phyloP scores from a whole-genome alignment of 92 coral and sea anemone genomes.

The Metridium senile region DNA sequence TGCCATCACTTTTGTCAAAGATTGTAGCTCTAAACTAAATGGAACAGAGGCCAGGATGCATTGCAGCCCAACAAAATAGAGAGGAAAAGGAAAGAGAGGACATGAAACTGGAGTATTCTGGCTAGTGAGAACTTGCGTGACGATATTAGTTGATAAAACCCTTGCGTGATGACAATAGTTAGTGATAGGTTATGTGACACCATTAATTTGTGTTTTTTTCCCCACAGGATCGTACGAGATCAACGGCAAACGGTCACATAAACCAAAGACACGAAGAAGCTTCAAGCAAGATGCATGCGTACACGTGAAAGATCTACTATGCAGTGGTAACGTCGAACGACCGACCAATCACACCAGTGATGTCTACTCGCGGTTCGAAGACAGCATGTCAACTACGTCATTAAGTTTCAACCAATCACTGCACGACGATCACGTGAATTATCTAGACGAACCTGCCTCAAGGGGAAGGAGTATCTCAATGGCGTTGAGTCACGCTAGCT shows the following conservation, averaged over 20 bases:
- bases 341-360: slow-evolving; percentile 17
- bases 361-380: slow-evolving; percentile 20
- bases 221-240: neutral
- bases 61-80: too few species aligned
- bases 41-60: too few species aligned
- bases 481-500: slow-evolving; percentile 7
- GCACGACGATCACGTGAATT: neutral
- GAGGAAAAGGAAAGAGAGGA: too few species aligned
- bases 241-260: neutral
- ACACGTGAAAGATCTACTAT: slow-evolving; percentile 13
- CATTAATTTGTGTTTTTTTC: slow-evolving; percentile 1
- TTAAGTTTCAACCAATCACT: slow-evolving; percentile 13
- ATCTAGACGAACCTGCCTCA: neutral
- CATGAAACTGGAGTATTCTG: too few species aligned
- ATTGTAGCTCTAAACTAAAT: too few species aligned
- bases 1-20: too few species aligned
- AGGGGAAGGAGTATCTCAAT: slow-evolving; percentile 26
- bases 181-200: too few species aligned
- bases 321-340: slow-evolving; percentile 15
- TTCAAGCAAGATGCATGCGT: slow-evolving; percentile 16
- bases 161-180: too few species aligned
- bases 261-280: slow-evolving; percentile 2
- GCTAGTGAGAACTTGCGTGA: too few species aligned
- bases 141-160: too few species aligned
- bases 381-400: slow-evolving; percentile 27